Evolutionary conservation across 2,113 vertebrate genomes (phyloP).

Genomic region (Mus musculus): DNA sequence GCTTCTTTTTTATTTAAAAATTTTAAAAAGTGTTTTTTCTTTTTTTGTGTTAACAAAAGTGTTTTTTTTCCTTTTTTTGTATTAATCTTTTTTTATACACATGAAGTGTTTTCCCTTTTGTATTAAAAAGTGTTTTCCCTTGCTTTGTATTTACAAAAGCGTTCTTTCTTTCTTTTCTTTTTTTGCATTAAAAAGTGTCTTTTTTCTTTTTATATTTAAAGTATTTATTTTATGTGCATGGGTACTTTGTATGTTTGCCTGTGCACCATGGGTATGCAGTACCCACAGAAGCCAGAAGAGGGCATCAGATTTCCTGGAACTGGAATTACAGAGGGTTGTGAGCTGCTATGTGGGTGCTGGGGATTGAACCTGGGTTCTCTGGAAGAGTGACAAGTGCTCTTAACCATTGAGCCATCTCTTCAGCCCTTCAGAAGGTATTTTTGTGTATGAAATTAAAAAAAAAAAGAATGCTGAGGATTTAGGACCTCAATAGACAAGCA

Average conservation of each 20-base stretch:
- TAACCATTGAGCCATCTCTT: not conserved
- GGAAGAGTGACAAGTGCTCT: not conserved
- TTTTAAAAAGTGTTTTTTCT: not conserved
- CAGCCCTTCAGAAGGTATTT: not conserved
- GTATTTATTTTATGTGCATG: not conserved
- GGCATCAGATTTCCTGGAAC: not conserved
- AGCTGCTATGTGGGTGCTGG: not conserved
- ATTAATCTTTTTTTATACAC: not conserved
- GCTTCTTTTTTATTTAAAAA: not conserved
- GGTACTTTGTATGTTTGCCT: not conserved
- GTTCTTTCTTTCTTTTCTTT: not conserved
- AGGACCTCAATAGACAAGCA: not conserved
- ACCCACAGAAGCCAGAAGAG: not conserved
- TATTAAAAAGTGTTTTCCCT: not conserved
- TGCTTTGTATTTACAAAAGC: not conserved
- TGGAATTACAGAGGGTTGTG: not conserved
- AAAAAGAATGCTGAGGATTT: not conserved
- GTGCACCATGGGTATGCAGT: not conserved
- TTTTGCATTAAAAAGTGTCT: not conserved
- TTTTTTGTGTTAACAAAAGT: not conserved
- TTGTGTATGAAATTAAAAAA: not conserved
- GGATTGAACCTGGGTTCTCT: not conserved
- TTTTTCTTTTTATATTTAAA: not conserved
- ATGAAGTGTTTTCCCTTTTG: not conserved
- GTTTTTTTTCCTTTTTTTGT: not conserved